These are phyloP conservation scores for Donacobius atricapilla DNA, from an alignment of 2,113 vertebrate species.

Conservation along the genomic window DNA sequence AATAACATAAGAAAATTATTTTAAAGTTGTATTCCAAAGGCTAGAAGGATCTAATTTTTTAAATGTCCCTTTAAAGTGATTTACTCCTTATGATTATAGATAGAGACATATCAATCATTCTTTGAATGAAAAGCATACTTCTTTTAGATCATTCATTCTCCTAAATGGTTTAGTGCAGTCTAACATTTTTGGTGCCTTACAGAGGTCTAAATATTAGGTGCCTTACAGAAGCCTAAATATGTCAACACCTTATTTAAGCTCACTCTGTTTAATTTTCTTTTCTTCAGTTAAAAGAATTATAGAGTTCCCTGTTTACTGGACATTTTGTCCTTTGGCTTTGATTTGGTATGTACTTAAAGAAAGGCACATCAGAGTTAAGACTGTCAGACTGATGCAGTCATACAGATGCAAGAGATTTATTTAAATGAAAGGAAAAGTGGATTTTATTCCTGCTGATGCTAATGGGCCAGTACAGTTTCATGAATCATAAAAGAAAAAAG, in stretches of 20 bases:
- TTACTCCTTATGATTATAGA: not conserved
- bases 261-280: constrained; percentile 1
- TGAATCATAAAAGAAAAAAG: constrained; percentile 56
- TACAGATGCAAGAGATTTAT: constrained; percentile 34
- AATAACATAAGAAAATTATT: not conserved
- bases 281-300: not conserved
- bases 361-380: not conserved
- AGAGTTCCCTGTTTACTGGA: not conserved
- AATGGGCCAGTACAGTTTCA: constrained; percentile 46
- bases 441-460: constrained; percentile 44
- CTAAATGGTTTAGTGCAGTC: not conserved
- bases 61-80: not conserved
- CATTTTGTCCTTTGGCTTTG: constrained; percentile 4
- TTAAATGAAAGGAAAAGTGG: constrained; percentile 58
- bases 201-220: not conserved
- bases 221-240: not conserved
- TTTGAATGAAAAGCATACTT: not conserved
- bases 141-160: not conserved
- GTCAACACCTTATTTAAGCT: not conserved
- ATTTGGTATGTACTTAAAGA: not conserved
- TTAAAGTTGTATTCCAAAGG: not conserved
- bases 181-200: not conserved
- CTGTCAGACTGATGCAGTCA: constrained; percentile 40
- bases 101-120: not conserved
- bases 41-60: not conserved